Evolutionary conservation across 1,140 invertebrate genomes (phyloP).

Genomic region (Harpegnathos saltator): DNA sequence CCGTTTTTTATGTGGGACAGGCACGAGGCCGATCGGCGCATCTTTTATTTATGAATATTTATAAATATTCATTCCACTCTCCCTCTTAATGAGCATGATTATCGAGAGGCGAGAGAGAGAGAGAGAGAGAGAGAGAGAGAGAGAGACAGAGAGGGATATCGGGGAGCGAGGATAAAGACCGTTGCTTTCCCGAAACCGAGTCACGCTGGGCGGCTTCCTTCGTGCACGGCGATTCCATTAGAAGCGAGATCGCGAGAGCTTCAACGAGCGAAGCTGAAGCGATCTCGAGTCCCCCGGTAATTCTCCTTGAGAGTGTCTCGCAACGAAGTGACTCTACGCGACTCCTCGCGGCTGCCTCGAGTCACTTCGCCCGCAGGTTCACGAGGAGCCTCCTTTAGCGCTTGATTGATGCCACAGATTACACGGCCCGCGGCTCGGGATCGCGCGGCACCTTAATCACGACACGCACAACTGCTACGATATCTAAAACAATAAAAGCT

Average conservation of each 20-base stretch:
- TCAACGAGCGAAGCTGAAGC: too few relatives aligned
- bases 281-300: too few relatives aligned
- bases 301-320: too few relatives aligned
- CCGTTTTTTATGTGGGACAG: conserved; percentile 8
- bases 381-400: neutral
- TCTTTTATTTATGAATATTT: conserved; percentile 53
- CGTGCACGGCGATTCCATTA: neutral
- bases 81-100: conserved; percentile 10
- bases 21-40: conserved; percentile 15
- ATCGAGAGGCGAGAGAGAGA: too few relatives aligned
- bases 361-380: neutral
- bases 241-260: neutral
- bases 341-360: neutral
- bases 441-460: conserved; percentile 22
- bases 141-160: too few relatives aligned
- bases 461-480: conserved; percentile 39
- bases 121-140: too few relatives aligned
- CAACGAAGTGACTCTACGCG: too few relatives aligned
- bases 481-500: conserved; percentile 60
- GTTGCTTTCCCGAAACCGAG: conserved; percentile 24
- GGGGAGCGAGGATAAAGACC: conserved; percentile 16
- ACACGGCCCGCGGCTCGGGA: neutral
- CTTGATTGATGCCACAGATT: neutral
- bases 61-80: conserved; percentile 44
- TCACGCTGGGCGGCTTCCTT: conserved; percentile 25